Conservation (phyloP, 2,113 vertebrate species). For the Lasiurus cinereus region DNA sequence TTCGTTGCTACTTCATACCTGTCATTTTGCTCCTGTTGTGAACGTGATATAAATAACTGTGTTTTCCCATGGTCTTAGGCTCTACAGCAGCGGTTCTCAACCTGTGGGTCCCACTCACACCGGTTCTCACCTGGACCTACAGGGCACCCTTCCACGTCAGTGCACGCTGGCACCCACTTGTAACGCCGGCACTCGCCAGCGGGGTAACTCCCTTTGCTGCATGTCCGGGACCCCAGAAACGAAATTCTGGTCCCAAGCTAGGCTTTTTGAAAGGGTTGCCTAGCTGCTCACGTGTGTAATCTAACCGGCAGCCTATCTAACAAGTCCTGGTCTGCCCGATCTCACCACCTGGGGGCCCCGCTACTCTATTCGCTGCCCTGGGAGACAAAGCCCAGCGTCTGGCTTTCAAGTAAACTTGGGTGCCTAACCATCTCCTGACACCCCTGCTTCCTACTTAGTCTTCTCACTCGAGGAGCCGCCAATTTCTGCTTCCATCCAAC, state of each 20-base stretch:
- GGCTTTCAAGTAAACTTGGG: background rate
- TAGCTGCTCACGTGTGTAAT: no score
- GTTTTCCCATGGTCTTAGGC: no score
- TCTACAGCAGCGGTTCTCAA: no score
- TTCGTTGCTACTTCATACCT: no score
- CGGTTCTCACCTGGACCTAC: no score
- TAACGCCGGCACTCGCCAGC: background rate
- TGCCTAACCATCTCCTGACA: background rate
- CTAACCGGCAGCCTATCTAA: background rate
- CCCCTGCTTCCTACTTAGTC: background rate
- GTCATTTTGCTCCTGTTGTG: no score
- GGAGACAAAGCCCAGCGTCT: background rate
- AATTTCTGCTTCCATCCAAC: background rate
- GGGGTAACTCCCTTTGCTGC: background rate
- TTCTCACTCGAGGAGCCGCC: background rate
- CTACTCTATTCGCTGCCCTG: background rate
- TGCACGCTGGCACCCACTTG: no score
- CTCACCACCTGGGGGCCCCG: background rate
- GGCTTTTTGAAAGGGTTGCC: background rate
- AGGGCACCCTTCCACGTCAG: accelerated
- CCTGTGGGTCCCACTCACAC: no score
- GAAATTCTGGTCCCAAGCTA: no score
- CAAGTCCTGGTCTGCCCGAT: no score
- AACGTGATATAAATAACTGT: no score
- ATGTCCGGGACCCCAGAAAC: background rate